Percentiles rank a stretch among this genome's conserved stretches.
These are phyloP conservation scores for Astyanax mexicanus DNA, from an alignment of 2,797 vertebrate genomes.

Conservation along the genomic window DNA sequence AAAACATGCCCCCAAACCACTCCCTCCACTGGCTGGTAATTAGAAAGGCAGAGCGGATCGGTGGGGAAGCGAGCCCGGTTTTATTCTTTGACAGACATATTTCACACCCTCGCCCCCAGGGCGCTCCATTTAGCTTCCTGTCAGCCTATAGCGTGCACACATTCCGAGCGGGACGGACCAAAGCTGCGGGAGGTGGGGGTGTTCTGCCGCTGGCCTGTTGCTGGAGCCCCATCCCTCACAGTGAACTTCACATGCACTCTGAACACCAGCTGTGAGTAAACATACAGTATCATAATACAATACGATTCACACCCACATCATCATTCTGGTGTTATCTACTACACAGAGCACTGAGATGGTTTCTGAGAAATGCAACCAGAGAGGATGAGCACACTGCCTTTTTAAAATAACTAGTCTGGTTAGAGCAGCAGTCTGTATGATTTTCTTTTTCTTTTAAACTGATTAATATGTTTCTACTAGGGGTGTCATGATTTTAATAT, in stretches of 20 bases:
- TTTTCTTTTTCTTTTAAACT: too few species aligned
- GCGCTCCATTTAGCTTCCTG: constrained; percentile 37
- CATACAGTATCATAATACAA: constrained; percentile 7
- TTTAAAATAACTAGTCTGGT: too few species aligned
- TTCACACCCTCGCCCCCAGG: constrained; percentile 31
- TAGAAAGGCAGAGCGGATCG: constrained; percentile 30
- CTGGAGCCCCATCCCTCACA: neutral
- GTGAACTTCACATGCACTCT: constrained; percentile 10
- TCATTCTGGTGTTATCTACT: neutral
- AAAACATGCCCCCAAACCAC: constrained; percentile 18
- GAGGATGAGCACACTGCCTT: too few species aligned
- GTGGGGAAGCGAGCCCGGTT: neutral
- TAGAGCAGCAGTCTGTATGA: too few species aligned
- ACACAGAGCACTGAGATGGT: neutral
- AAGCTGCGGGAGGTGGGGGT: constrained; percentile 15
- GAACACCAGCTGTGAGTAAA: constrained; percentile 8
- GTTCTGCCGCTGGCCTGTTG: neutral
- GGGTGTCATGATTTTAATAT: too few species aligned
- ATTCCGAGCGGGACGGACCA: constrained; percentile 20
- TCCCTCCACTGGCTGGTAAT: constrained; percentile 23
- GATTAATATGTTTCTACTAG: too few species aligned
- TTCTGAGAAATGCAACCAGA: too few species aligned
- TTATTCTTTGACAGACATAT: constrained; percentile 39
- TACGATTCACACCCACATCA: neutral
- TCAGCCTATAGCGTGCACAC: neutral